Evolutionary conservation across 2,797 vertebrate species (phyloP), one percentile per base, ranked within the genome.

Genomic region (Myotis findleyi): DNA sequence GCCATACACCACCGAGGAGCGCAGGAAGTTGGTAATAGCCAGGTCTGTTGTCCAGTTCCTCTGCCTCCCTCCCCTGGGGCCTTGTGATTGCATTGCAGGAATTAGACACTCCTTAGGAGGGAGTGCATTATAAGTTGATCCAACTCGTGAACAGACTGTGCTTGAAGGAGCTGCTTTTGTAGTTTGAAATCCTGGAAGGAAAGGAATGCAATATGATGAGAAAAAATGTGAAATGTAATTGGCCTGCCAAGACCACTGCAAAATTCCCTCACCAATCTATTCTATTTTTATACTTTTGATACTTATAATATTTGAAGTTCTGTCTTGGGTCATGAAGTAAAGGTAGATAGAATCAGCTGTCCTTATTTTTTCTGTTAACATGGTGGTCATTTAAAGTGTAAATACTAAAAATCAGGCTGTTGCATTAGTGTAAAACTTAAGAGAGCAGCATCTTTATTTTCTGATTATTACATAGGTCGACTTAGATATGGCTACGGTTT

Each of bases 1-100:
- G 98, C 98, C 99, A 16, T 99, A 99, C 97, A 99, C 98, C 96
- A 99, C 98, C 0, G 99, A 99, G 71, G 99, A 99, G 77, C 99
- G 99, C 83, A 99, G 99, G 66, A 99, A 99, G 96, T 99, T 99
- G 94, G 98, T 99, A 41, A 97, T 99, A 97, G 99, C 99, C 97
- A 99, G 99, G 99, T 99, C 93, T 96, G 98, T 95, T 71, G 64
- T 77, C 44, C 36, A 69, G 44, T 93, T 87, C 6, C 68, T 85
- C 89, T 62, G 23, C 71, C 92, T 68, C 55, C 77, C 25, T 59
- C 16, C 21, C 55, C 30, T 10, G n/a, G 25, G 23, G 36, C 41
- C 47, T 76, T 72, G 30, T 53, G 66, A 25, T 66, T 79, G 84
- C 59, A 36, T 36, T 79, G 66, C 83, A 83, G 79, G 38, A 27